Evolutionary conservation across 2,113 vertebrate species (phyloP).

Genomic region (Scalopus aquaticus): DNA sequence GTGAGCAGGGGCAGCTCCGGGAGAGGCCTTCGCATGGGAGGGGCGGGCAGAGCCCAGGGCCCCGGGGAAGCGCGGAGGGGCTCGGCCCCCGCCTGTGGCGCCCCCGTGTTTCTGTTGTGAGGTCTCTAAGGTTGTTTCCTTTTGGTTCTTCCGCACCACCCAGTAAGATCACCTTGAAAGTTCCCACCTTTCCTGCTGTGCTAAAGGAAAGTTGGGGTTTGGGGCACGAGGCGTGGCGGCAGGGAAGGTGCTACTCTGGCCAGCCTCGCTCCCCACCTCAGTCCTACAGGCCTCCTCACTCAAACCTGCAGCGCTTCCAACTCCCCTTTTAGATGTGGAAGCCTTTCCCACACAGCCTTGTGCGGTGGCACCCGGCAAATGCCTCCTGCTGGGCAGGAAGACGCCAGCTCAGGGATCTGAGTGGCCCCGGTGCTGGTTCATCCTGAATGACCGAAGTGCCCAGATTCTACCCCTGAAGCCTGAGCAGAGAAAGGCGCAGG

Average conservation of each 20-base stretch:
- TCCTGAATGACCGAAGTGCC: neutral
- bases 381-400: neutral
- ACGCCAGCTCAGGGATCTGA: neutral
- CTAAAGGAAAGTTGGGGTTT: neutral
- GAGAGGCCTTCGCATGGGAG: no score
- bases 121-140: neutral
- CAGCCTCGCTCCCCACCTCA: no score
- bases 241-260: neutral
- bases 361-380: no score
- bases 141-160: neutral
- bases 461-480: neutral
- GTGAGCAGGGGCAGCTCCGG: neutral
- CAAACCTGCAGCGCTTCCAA: neutral
- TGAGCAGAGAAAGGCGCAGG: neutral
- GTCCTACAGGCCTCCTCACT: neutral
- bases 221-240: neutral
- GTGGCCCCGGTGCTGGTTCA: accelerated
- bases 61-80: no score
- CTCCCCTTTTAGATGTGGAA: neutral
- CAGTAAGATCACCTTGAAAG: neutral
- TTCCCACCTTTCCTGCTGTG: neutral
- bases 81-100: no score
- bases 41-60: neutral
- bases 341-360: no score
- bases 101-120: neutral